phyloP scores from a whole-genome alignment of 2,797 vertebrate genomes.

The Craterocephalus amniculus region DNA sequence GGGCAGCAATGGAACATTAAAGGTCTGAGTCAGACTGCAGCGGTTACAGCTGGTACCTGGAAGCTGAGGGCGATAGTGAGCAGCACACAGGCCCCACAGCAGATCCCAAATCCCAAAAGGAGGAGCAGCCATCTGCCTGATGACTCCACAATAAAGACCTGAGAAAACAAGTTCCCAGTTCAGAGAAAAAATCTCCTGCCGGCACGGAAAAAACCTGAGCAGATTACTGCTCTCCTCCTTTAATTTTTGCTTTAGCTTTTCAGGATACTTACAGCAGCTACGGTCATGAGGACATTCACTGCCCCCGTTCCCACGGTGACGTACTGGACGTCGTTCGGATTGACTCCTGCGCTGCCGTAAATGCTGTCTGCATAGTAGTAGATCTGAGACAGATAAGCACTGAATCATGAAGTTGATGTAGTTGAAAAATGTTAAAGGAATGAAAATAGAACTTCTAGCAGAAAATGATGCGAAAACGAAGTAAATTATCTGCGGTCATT shows the following conservation, averaged over 20 bases:
- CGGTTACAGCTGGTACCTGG: conserved; percentile 82
- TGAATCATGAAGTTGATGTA: too few species aligned
- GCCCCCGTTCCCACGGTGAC: conserved; percentile 91
- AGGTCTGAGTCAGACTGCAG: not conserved
- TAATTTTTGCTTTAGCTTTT: not conserved
- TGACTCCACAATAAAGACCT: conserved; percentile 93
- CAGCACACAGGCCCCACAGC: conserved; percentile 84
- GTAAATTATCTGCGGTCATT: not conserved
- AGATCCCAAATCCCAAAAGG: conserved; percentile 88
- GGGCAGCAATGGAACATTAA: conserved; percentile 41
- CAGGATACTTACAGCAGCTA: conserved; percentile 83
- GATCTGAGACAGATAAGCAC: conserved; percentile 81
- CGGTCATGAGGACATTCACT: conserved; percentile 90
- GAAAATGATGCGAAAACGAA: not conserved
- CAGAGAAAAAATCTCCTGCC: not conserved
- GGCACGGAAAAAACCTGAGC: not conserved
- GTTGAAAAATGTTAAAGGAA: not conserved
- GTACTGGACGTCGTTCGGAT: conserved; percentile 81
- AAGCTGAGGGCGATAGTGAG: conserved; percentile 87
- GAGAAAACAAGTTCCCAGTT: conserved; percentile 9
- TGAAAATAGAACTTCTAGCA: not conserved
- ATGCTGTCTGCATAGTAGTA: conserved; percentile 95
- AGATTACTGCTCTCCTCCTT: not conserved
- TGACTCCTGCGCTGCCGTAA: conserved; percentile 87
- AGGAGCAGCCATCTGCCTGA: conserved; percentile 88